Conservation (phyloP, 2,888 invertebrate species). For the Ethmia dodecea region DNA sequence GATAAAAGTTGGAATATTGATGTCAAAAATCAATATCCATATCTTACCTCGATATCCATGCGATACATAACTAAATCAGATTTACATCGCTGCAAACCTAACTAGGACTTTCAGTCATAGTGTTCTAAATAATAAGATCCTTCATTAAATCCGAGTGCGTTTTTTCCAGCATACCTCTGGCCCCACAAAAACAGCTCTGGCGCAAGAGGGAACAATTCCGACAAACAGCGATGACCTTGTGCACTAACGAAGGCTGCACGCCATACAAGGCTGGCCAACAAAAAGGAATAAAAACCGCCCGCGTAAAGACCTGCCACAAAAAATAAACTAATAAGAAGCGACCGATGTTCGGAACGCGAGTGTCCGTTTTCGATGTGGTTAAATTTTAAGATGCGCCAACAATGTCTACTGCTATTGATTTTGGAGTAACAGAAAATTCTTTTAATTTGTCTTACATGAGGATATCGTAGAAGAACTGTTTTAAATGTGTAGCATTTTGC, state of each 20-base stretch:
- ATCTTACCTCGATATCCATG: too few relatives aligned
- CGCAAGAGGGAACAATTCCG: conserved; percentile 12
- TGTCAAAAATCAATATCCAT: too few relatives aligned
- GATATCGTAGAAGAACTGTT: too few relatives aligned
- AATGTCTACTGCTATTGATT: too few relatives aligned
- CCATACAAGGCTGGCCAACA: conserved; percentile 55
- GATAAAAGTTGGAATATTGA: too few relatives aligned
- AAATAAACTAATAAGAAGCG: conserved; percentile 55
- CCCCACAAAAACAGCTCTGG: conserved; percentile 5
- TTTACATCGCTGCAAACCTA: too few relatives aligned
- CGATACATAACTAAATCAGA: too few relatives aligned
- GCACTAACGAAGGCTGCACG: conserved; percentile 69
- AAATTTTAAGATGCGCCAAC: too few relatives aligned
- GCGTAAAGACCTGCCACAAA: conserved; percentile 67
- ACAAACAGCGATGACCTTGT: conserved; percentile 61
- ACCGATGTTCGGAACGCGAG: conserved; percentile 34
- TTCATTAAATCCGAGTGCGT: conserved; percentile 15
- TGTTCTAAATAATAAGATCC: conserved; percentile 15
- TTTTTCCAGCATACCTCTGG: conserved; percentile 15
- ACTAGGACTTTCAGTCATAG: too few relatives aligned
- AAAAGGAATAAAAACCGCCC: conserved; percentile 51
- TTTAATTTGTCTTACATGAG: too few relatives aligned
- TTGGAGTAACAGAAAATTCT: too few relatives aligned
- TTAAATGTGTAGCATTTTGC: too few relatives aligned
- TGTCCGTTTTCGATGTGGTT: not conserved